Percentiles rank a stretch among this genome's conserved stretches.
These are phyloP conservation scores for Loris lydekkerianus DNA, from an alignment of 2,797 vertebrate species.

Conservation along the genomic window DNA sequence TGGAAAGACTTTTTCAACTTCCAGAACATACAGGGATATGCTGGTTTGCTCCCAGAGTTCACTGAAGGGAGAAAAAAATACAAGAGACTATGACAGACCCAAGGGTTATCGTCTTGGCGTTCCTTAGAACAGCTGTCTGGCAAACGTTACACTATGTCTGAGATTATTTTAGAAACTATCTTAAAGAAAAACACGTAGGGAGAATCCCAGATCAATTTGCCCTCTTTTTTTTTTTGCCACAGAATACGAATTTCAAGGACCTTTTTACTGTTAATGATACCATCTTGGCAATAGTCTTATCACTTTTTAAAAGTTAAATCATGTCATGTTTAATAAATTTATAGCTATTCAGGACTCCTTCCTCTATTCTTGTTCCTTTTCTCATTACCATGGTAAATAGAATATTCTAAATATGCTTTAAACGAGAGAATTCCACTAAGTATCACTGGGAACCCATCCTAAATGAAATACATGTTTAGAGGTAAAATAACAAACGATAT, in stretches of 20 bases:
- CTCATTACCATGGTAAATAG: not conserved
- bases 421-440: slow-evolving; percentile 5
- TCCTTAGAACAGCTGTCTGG: slow-evolving; percentile 86
- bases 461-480: slow-evolving; percentile 6
- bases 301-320: slow-evolving; percentile 55
- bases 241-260: slow-evolving; percentile 83
- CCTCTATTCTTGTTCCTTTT: slow-evolving; percentile 6
- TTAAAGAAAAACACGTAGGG: slow-evolving; percentile 82
- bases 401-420: slow-evolving; percentile 41
- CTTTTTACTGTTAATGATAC: slow-evolving; percentile 15
- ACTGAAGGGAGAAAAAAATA: slow-evolving; percentile 36
- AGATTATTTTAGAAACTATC: slow-evolving; percentile 85
- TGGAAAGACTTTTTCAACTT: slow-evolving; percentile 68
- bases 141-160: slow-evolving; percentile 86
- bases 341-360: slow-evolving; percentile 1
- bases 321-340: not conserved
- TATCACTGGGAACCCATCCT: not conserved
- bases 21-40: slow-evolving; percentile 10
- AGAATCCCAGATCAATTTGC: slow-evolving; percentile 67
- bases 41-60: slow-evolving; percentile 79
- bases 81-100: not conserved
- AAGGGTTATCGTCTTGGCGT: slow-evolving; percentile 83
- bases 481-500: slow-evolving; percentile 6
- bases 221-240: slow-evolving; percentile 69
- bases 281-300: not conserved